Evolutionary conservation across 2,113 vertebrate species (phyloP), one percentile per base, ranked within the genome.

Genomic region (Cephalopholis sonnerati): DNA sequence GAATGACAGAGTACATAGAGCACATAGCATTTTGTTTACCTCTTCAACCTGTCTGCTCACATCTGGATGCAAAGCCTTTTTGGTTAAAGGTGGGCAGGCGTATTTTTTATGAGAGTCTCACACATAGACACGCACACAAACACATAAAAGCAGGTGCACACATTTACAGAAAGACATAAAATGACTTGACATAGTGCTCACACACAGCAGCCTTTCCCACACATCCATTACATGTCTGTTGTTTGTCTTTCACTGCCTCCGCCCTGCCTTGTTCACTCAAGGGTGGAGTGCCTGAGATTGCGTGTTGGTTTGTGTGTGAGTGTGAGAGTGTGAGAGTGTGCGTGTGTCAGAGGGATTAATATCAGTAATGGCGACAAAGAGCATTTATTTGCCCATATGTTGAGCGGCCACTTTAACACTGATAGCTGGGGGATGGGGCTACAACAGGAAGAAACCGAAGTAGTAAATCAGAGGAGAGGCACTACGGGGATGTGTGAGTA

Each of bases 231-330:
- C 27, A 57, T 13, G 36, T 61, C 54, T 5, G 2, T 41, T 89
- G 71, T 82, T 92, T 87, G 73, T 57, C 57, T 76, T 81, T 25
- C 0, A 3, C 51, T 84, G 65, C 70, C 68, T 74, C 78, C 58
- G 0, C 81, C 76, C 50, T 66, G 18, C 48, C 54, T 39, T 74
- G 57, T 65, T 77, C 64, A 64, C 29, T 81, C 25, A 58, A 29
- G n/a, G 83, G 65, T 63, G 73, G 69, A 68, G 61, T 76, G 32
- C 24, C 36, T 46, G 58, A 58, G 75, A 27, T 12, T 67, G 71
- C 17, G 11, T 68, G 70, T 27, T 1, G 17, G n/a, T 36, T 1
- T 55, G 32, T 61, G 68, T 67, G 36, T 48, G 36, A 36, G 46
- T 54, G 51, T 57, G 51, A 44, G 20, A 39, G 44, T 24, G 59